Evolutionary conservation across 2,888 invertebrate species (phyloP), one percentile per base, ranked within the genome.

Genomic region (Globia sparganii): DNA sequence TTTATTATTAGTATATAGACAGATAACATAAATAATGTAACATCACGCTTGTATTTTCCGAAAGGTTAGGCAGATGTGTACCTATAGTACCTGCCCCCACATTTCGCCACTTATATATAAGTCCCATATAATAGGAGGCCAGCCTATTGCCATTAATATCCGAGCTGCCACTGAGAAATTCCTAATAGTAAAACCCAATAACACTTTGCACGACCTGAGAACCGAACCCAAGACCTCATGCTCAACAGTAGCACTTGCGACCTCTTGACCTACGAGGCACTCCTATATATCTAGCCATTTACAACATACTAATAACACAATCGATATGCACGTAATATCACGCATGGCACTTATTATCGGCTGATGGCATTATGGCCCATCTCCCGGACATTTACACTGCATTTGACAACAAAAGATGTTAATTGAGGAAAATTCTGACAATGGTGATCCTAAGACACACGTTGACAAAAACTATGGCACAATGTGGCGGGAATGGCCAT

Each of bases 351-450:
- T 71, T 62, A 65, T 70, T 70, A 77, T 64, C 43, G 15, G 68
- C 62, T 49, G 18, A 56, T 31, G 58, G 66, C 61, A 59, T 31
- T 43, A 81, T 65, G 37, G 40, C 43, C 80, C 69, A 70, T 85
- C 59, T 37, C 46, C 62, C 43, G 13, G 65, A 83, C 74, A 78
- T 85, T 77, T 56, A 56, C 62, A 37, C 43, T 75, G 81, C 77
- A 46, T 74, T 85, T 58, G 66, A 62, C 68, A 46, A 83, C 74
- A 83, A 81, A 69, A 40, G 68, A 65, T 34, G 61, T 46, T 81
- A 81, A 85, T 83, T 83, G 83, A 83, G 86, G 83, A 85, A 83
- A 83, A 77, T 53, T 62, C 62, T 46, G 37, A 70, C 82, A 81
- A 74, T 69, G 37, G 74, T 34, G 31, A 18, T 46, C 31, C 25